A percentile compares a stretch with the other conserved stretches of the same genome.
Conservation (phyloP, 2,797 vertebrate species). For the Syncerus caffer region DNA sequence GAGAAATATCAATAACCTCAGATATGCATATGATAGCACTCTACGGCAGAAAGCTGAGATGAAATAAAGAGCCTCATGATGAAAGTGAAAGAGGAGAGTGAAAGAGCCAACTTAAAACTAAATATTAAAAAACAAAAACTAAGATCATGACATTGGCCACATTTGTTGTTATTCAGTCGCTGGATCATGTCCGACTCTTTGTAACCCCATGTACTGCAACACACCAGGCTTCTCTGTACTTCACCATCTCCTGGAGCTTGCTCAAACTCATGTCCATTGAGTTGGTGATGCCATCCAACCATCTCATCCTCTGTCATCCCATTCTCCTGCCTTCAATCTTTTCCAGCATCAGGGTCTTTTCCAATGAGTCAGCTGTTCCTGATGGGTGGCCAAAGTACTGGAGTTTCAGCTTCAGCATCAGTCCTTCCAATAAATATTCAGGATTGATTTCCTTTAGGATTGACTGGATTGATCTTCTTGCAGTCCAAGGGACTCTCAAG, state of each 20-base stretch:
- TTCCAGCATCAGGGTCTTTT: not conserved
- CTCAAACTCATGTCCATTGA: not conserved
- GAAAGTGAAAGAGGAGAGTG: not conserved
- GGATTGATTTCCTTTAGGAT: not conserved
- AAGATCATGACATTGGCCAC: not conserved
- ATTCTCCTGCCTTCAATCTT: not conserved
- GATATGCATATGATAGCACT: not conserved
- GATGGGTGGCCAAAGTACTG: not conserved
- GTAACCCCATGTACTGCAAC: not conserved
- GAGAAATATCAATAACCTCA: not conserved
- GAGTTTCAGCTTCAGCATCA: not conserved
- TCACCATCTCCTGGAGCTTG: not conserved
- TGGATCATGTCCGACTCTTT: not conserved
- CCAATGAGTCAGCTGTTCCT: not conserved
- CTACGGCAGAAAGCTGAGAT: not conserved
- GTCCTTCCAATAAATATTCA: not conserved
- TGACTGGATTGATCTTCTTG: not conserved
- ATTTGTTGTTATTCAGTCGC: not conserved
- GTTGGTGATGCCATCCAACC: not conserved
- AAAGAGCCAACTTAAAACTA: not conserved
- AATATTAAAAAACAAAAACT: not conserved
- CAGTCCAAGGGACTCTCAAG: not conserved
- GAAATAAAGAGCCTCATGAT: not conserved
- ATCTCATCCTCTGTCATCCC: not conserved
- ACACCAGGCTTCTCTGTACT: not conserved